A percentile compares a stretch with the other conserved stretches of the same genome.
phyloP scores from a whole-genome alignment of 2,797 vertebrate genomes.

The Pseudopleuronectes americanus region DNA sequence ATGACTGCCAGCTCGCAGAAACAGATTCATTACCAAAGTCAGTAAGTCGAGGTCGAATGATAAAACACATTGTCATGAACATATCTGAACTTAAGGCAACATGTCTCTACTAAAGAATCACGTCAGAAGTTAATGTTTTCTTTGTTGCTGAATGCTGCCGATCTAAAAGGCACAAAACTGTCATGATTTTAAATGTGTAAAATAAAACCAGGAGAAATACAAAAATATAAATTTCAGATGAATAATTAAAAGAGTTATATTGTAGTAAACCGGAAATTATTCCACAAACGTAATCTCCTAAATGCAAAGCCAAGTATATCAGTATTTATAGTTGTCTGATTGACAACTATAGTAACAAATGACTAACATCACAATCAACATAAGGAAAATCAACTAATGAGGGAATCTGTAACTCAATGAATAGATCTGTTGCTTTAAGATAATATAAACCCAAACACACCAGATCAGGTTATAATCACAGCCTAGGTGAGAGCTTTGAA shows the following conservation, averaged over 20 bases:
- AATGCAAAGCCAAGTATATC: background rate
- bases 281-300: too few species aligned
- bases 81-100: background rate
- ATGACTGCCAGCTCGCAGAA: constrained; percentile 33
- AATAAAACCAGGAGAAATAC: background rate
- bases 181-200: background rate
- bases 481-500: background rate
- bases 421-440: background rate
- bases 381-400: too few species aligned
- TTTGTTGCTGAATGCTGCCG: background rate
- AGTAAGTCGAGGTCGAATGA: constrained; percentile 4
- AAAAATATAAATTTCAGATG: background rate
- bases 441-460: background rate
- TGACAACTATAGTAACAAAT: background rate
- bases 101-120: accelerated
- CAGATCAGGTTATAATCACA: background rate
- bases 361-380: background rate
- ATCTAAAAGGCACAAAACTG: background rate
- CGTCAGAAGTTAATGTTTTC: background rate
- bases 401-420: background rate
- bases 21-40: constrained; percentile 22
- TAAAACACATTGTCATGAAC: background rate
- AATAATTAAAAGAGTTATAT: background rate
- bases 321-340: background rate
- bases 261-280: too few species aligned